Base-by-base conservation (phyloP, 2,797 vertebrate species). In the Tinamus major region DNA sequence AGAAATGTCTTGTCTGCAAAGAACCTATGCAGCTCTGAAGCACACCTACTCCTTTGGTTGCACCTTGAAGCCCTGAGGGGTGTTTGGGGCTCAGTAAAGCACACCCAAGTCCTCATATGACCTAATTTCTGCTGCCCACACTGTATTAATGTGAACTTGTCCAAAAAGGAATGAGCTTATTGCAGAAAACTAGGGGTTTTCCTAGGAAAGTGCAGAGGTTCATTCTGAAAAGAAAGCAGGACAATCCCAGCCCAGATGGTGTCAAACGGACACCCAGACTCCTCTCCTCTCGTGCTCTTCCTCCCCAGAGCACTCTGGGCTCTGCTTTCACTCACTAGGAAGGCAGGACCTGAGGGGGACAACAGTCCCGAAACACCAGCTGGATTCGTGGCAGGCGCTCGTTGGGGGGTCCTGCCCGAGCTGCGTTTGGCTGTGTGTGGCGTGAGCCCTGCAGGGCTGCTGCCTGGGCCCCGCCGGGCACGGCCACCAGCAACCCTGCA, bases 351-450 rank as follows among this genome's bases (percentile, higher is more conserved):
- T 14, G 23, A 51, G 64, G 21, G 46, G 7, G 33, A 12, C 24
- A 8, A 13, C 33, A 49, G 44, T 13, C 20, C 33, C 9, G 33
- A 37, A 63, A 39, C 35, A 49, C 35, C 13, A 18, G 8, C n/a
- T 39, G 5, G 35, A 64, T 10, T 4, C 1, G 2, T 64, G 3
- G 15, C 13, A 20, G 37, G 13, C 0, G 0, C 6, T 63, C 65
- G 31, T 17, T 56, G 4, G 39, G 23, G 46, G 59, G 48, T 26
- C 37, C 29, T 24, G 12, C 19, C 35, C 2, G 1, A 20, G 15
- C 11, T 56, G 33, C 7, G 35, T 48, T 17, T 12, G 12, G 56
- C 41, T 26, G 42, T 13, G 10, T 33, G n/a, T 13, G 23, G 29
- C 23, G 4, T 67, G 44, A 49, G 44, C n/a, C 46, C 33, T 46